Evolutionary conservation across 2,113 vertebrate species (phyloP).

Genomic region (Sminthopsis crassicaudata): DNA sequence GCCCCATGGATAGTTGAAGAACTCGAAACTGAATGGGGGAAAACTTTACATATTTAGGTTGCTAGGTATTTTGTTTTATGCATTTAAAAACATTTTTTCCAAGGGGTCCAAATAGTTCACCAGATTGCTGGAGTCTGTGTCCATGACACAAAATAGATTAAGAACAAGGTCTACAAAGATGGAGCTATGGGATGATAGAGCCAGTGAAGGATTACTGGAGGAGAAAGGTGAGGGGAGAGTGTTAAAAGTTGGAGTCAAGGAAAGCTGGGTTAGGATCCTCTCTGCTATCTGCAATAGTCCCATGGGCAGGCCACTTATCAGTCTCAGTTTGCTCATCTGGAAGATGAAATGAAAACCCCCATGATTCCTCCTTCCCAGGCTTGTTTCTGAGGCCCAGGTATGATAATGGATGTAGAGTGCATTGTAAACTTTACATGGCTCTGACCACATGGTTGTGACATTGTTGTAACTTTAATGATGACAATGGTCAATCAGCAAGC

Average conservation of each 20-base stretch:
- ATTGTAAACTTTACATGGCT: background rate
- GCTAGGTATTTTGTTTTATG: background rate
- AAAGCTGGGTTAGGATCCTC: too few species aligned
- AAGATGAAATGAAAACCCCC: background rate
- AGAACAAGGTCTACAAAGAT: too few species aligned
- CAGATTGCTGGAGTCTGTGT: too few species aligned
- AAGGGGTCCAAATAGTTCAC: background rate
- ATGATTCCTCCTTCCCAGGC: background rate
- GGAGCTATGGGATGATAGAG: too few species aligned
- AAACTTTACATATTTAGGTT: background rate
- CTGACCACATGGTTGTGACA: too few species aligned
- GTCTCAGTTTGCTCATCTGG: background rate
- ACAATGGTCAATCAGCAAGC: background rate
- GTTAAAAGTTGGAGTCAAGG: too few species aligned
- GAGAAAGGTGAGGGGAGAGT: too few species aligned
- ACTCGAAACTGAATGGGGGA: background rate
- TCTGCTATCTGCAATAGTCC: too few species aligned
- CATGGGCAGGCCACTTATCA: background rate
- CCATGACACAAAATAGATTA: too few species aligned
- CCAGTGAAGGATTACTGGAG: too few species aligned
- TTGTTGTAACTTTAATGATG: too few species aligned
- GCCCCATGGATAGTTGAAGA: background rate
- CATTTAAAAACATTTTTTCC: background rate
- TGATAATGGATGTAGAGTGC: background rate
- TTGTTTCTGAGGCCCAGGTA: background rate